phyloP scores from a whole-genome alignment of 1,140 invertebrate genomes.

The Samia ricini region DNA sequence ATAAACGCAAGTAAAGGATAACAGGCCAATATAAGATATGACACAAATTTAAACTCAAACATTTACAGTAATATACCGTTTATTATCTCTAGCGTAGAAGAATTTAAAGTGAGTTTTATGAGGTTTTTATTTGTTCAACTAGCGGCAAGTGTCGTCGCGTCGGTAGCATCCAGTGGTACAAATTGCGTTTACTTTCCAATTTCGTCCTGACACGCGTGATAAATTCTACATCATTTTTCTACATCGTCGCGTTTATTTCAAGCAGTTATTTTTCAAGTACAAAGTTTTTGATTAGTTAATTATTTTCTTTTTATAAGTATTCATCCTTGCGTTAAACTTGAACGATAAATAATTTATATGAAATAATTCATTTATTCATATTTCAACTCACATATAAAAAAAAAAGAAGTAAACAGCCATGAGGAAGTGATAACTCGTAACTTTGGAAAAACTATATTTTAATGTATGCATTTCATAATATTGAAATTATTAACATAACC shows the following conservation, averaged over 20 bases:
- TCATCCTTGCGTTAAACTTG: not conserved
- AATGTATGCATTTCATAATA: too few relatives aligned
- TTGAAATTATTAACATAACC: too few relatives aligned
- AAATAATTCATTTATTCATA: not conserved
- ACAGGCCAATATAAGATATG: too few relatives aligned
- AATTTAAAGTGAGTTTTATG: not conserved
- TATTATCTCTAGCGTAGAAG: not conserved
- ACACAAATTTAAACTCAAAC: too few relatives aligned
- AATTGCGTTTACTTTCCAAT: slow-evolving; percentile 9
- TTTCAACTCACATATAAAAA: not conserved
- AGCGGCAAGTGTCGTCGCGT: not conserved
- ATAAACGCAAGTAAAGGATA: too few relatives aligned
- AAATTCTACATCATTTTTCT: not conserved
- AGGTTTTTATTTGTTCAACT: slow-evolving; percentile 3
- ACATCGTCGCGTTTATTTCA: not conserved
- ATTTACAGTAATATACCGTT: not conserved
- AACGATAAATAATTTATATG: not conserved
- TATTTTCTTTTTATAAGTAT: not conserved
- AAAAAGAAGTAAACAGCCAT: too few relatives aligned
- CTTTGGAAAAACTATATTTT: too few relatives aligned
- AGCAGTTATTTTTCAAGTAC: not conserved
- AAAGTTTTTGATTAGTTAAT: not conserved
- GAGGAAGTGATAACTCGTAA: too few relatives aligned
- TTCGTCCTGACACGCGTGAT: not conserved
- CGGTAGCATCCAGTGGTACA: not conserved